These are phyloP conservation scores for Enteromius argenteus DNA, from an alignment of 2,797 vertebrate genomes.

Conservation along the genomic window DNA sequence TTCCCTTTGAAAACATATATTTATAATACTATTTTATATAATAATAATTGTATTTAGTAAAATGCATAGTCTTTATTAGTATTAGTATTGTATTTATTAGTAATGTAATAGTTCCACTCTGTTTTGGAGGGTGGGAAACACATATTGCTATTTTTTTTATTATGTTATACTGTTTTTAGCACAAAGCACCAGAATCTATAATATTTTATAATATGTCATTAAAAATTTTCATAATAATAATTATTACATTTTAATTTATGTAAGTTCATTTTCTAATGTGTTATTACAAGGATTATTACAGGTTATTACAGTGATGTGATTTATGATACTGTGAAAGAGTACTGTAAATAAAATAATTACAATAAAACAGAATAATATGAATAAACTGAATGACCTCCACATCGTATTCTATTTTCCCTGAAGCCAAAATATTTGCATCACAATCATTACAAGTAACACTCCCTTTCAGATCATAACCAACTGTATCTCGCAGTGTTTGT, in stretches of 20 bases:
- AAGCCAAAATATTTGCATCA: neutral
- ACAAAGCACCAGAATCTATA: neutral
- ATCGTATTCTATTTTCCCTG: neutral
- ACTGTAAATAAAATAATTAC: neutral
- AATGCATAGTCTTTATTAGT: neutral
- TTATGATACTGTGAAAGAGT: neutral
- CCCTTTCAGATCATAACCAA: neutral
- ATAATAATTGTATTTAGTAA: neutral
- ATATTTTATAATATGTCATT: neutral
- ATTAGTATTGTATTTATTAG: too few relatives aligned
- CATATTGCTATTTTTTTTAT: neutral
- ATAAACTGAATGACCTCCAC: neutral
- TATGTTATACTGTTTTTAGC: neutral
- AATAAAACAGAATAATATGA: neutral
- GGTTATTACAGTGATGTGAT: too few relatives aligned
- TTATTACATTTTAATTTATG: neutral
- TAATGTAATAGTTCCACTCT: neutral
- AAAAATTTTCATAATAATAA: neutral
- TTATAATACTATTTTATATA: neutral
- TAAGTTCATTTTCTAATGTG: too few relatives aligned
- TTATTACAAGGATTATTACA: too few relatives aligned
- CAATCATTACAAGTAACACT: neutral
- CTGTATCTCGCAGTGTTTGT: neutral
- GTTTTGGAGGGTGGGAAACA: neutral
- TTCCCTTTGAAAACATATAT: neutral